Evolutionary conservation across 2,797 vertebrate species (phyloP), one percentile per base, ranked within the genome.

Genomic region (Synaphobranchus kaupii): DNA sequence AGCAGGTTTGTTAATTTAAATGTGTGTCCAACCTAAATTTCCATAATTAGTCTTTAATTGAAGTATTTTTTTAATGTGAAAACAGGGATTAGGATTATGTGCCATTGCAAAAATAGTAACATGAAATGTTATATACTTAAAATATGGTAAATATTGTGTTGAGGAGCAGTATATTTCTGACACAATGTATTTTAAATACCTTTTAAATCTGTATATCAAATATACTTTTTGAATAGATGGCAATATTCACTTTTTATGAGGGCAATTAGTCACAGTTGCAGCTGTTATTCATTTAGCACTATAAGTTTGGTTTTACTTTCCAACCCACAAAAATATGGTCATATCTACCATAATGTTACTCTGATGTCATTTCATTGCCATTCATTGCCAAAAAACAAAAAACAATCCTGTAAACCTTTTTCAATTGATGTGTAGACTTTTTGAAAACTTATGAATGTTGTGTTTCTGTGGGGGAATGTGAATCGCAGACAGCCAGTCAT

Each of bases 401-500:
- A 63, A 60, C 52, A 84, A 44, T 10, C 4, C 10, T 12, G 20
- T 48, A 25, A 48, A 81, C 13, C 34, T 81, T 9, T 48, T 81
- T 81, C 78, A 81, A 13, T 81, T 50, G 17, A 78, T 58, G 52
- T 84, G 31, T 48, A 58, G 15, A 60, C 31, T 6, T 34, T 78
- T 39, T 44, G 58, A 39, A 44, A 47, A 81, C 47, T 81, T 48
- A 81, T 48, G 78, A 81, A 60, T 39, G 83, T 84, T 20, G 2
- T 39, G 17, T 60, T 84, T 39, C n/a, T 84, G 22, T 25, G 39
- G 34, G 31, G 83, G 9, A 10, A 17, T 25, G 50, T 83, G 80
- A 28, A 25, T 44, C 28, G 10, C 22, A 44, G 9, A 84, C 50
- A 83, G 52, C n/a, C 28, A 84, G 28, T 56, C n/a, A 92, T 92